Conservation (phyloP, 1,140 invertebrate genomes). For the Oryctes rhinoceros region DNA sequence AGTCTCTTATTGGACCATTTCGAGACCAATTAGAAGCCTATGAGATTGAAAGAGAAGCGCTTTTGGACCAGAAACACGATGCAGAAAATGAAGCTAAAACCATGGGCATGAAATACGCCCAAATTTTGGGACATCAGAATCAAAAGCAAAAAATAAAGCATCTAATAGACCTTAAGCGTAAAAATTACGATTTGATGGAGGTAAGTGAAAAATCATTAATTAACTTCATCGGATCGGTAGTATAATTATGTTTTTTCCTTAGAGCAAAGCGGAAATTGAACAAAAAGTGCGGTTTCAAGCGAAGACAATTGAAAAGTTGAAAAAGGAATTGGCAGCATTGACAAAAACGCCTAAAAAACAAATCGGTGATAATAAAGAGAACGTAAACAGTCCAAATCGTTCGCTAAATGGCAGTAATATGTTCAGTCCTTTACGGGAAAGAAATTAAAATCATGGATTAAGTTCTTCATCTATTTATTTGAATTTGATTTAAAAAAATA, state of each 20-base stretch:
- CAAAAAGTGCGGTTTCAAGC: conserved; percentile 49
- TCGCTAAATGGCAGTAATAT: neutral
- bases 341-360: conserved; percentile 41
- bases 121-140: conserved; percentile 73
- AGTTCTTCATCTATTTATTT: no score
- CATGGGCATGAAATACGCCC: conserved; percentile 68
- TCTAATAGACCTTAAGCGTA: conserved; percentile 69
- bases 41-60: conserved; percentile 47
- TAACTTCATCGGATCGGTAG: neutral
- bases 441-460: neutral
- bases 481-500: no score
- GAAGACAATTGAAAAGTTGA: conserved; percentile 55
- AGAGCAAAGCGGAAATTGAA: conserved; percentile 49
- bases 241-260: conserved; percentile 26
- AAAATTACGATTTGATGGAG: conserved; percentile 58
- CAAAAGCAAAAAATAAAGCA: conserved; percentile 75
- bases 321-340: conserved; percentile 44
- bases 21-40: conserved; percentile 51
- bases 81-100: conserved; percentile 58
- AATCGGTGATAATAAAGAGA: conserved; percentile 8
- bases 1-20: conserved; percentile 53
- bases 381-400: conserved; percentile 24
- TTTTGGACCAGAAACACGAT: conserved; percentile 48
- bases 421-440: conserved; percentile 1
- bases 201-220: conserved; percentile 41